Base-by-base conservation (phyloP, 2,113 vertebrate genomes). In the Nibea coibor region DNA sequence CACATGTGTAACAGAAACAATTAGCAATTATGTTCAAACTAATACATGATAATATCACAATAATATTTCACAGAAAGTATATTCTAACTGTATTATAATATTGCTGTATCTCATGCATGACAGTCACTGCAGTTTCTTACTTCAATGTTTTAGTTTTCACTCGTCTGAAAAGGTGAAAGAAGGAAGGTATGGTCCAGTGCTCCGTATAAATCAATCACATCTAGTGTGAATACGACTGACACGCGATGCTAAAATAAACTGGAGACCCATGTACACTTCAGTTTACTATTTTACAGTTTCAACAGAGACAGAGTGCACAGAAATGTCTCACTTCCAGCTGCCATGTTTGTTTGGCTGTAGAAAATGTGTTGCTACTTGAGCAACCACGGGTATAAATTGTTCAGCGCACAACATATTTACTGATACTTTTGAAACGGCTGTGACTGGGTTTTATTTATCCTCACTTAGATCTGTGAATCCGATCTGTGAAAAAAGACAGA, bases 261-360 rank as follows among this genome's bases (percentile, higher is more conserved):
- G 19, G 11, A 61, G n/a, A 63, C 35, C 15, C 45, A 19, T 58
- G 45, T 22, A 26, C 26, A 20, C 42, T 47, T 63, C 14, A 45
- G 26, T 58, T 72, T 20, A 56, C 26, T 58, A 26, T 63, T 42
- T 69, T 69, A 28, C 15, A 26, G 42, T 71, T 56, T 72, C 59
- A 50, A 24, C 9, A 57, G 39, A 72, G 26, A 64, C 39, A 19
- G 3, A 19, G 48, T 3, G 0, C 6, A 20, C 3, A 72, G 4
- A 39, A 39, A 72, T 28, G 39, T 63, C 26, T 63, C 59, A 57
- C 43, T 26, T 35, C 15, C 59, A 39, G 42, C 61, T 65, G 68
- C 42, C 68, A 31, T 71, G 3, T 63, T 70, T 70, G n/a, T 62
- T 75, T 62, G 35, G 50, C 68, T 79, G 59, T 35, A 24, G 58